Base-by-base conservation (phyloP, 2,888 invertebrate genomes). In the Epirrhoe alternata region DNA sequence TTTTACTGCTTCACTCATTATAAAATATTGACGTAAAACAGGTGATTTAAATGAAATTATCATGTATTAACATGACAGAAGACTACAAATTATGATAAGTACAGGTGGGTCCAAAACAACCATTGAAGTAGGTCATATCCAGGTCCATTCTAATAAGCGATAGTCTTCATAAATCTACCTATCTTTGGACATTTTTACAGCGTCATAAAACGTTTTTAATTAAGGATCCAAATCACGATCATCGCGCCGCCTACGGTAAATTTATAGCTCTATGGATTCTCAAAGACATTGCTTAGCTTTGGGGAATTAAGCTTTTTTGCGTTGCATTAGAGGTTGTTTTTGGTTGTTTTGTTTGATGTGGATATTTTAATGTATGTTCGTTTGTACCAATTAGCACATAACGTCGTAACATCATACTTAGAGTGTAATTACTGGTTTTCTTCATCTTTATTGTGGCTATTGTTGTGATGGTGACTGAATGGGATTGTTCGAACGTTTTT, bases 201-300 rank as follows among this genome's bases (percentile, higher is more conserved):
- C 81, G 76, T 80, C 83, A 83, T 92, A 92, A 90, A 92, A 82
- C 83, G 83, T 84, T 92, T 92, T 92, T 92, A 93, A 92, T 92
- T 91, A 91, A 91, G 86, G 86, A 85, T 79, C 82, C 82, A 82
- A 86, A 89, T 87, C 84, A 83, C 82, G 83, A 87, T 86, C 86
- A 87, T 85, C 85, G 74, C 74, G 75, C 76, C 79, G 80, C 79
- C 76, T 79, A 82, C 81, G 78, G 79, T 74, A 68, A 72, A 78
- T 80, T 76, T 74, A 74, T 72, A 61, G 71, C 73, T 74, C 77
- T 70, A 71, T 71, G 68, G 64, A 58, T 60, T 59, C 63, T 60
- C 57, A 61, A 68, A 64, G 60, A 68, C 61, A 54, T 4, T 10
- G 30, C 12, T 52, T 33, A 35, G 53, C 51, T 61, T 66, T 58